Conservation (phyloP, 1,140 invertebrate species). For the Euglossa dilemma region DNA sequence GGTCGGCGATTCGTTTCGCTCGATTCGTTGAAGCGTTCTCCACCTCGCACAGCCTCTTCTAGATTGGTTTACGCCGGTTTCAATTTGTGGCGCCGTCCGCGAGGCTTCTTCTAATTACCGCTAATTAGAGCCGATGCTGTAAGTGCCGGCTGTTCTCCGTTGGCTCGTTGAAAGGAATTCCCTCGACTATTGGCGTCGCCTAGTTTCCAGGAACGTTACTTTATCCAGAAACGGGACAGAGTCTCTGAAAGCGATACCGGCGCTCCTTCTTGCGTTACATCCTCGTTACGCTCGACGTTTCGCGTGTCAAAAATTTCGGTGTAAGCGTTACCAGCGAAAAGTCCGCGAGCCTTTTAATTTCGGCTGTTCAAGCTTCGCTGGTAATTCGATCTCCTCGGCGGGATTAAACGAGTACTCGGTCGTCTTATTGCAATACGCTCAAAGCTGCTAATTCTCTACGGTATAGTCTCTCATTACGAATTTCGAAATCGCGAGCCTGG, state of each 20-base stretch:
- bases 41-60: constrained; percentile 25
- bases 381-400: too few relatives aligned
- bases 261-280: constrained; percentile 22
- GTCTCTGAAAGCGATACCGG: neutral
- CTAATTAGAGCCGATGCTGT: constrained; percentile 59
- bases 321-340: too few relatives aligned
- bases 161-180: constrained; percentile 41
- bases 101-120: constrained; percentile 67
- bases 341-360: too few relatives aligned
- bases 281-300: neutral
- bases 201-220: constrained; percentile 35
- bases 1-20: constrained; percentile 67
- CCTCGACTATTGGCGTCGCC: constrained; percentile 31
- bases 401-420: too few relatives aligned
- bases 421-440: too few relatives aligned
- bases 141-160: constrained; percentile 23
- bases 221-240: constrained; percentile 23
- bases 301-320: neutral
- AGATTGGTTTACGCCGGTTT: constrained; percentile 50
- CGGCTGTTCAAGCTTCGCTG: too few relatives aligned
- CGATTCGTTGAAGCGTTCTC: constrained; percentile 16
- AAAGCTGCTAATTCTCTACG: too few relatives aligned
- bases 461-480: too few relatives aligned
- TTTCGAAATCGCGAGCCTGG: too few relatives aligned
- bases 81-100: constrained; percentile 60